Percentiles rank a stretch among this genome's conserved stretches.
Evolutionary conservation across 2,888 invertebrate genomes (phyloP).

Genomic region (Lasioglossum oenotherae): DNA sequence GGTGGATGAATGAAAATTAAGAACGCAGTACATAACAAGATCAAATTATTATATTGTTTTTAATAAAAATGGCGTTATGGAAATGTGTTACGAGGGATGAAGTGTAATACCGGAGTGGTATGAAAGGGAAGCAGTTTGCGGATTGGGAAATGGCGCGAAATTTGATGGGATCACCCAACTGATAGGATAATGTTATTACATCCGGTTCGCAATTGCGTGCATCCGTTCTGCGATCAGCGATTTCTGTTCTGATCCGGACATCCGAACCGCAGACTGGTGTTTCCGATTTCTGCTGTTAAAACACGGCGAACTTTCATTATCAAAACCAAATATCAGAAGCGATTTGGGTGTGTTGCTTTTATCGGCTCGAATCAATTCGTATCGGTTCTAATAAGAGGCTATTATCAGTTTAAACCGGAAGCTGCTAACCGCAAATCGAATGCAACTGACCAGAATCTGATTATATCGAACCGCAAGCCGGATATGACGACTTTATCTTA

Average conservation of each 20-base stretch:
- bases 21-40: too few species aligned
- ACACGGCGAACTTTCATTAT: not conserved
- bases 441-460: not conserved
- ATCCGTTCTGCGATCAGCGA: not conserved
- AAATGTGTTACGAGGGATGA: not conserved
- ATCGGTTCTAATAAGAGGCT: not conserved
- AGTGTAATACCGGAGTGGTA: not conserved
- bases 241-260: not conserved
- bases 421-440: not conserved
- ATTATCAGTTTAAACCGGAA: conserved; percentile 5
- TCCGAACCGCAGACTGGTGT: not conserved
- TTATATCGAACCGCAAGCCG: not conserved
- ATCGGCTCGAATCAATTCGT: not conserved
- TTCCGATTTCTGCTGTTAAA: not conserved
- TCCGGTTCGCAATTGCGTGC: conserved; percentile 1
- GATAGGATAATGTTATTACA: conserved; percentile 18
- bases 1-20: too few species aligned
- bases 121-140: not conserved
- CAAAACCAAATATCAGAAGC: not conserved
- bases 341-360: not conserved
- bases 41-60: not conserved
- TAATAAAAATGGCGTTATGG: not conserved
- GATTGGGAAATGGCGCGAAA: not conserved
- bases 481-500: not conserved
- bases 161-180: not conserved